Evolutionary conservation across 2,888 invertebrate species (phyloP).

Genomic region (Parnassius mnemosyne): DNA sequence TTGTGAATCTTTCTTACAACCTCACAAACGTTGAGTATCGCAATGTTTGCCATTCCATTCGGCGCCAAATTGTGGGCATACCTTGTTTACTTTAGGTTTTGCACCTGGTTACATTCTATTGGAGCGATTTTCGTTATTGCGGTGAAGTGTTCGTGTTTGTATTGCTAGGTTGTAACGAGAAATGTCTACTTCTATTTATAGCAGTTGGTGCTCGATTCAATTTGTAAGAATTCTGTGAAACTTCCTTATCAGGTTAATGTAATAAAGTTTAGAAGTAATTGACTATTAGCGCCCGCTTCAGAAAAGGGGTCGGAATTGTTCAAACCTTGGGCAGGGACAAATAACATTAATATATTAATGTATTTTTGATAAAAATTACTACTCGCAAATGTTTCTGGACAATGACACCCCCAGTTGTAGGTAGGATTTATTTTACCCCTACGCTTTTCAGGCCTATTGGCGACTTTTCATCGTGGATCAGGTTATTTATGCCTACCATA

Average conservation of each 20-base stretch:
- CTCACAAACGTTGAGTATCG: constrained; percentile 20
- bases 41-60: constrained; percentile 40
- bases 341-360: no score
- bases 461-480: no score
- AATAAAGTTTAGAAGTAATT: constrained; percentile 30
- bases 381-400: no score
- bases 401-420: no score
- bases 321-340: background rate
- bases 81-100: constrained; percentile 50
- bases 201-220: constrained; percentile 39
- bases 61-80: constrained; percentile 49
- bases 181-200: constrained; percentile 21
- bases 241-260: constrained; percentile 46
- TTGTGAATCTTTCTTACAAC: constrained; percentile 16
- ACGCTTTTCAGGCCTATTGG: no score
- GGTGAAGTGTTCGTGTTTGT: constrained; percentile 24
- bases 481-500: no score
- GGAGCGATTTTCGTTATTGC: constrained; percentile 42
- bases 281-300: constrained; percentile 7
- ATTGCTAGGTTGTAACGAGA: constrained; percentile 24
- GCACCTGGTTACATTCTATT: constrained; percentile 49
- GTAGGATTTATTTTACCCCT: no score
- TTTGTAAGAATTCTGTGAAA: constrained; percentile 64
- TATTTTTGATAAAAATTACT: no score
- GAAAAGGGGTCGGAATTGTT: background rate